These are phyloP conservation scores for Uropetala carovei DNA, from an alignment of 2,888 invertebrate species.

Conservation along the genomic window DNA sequence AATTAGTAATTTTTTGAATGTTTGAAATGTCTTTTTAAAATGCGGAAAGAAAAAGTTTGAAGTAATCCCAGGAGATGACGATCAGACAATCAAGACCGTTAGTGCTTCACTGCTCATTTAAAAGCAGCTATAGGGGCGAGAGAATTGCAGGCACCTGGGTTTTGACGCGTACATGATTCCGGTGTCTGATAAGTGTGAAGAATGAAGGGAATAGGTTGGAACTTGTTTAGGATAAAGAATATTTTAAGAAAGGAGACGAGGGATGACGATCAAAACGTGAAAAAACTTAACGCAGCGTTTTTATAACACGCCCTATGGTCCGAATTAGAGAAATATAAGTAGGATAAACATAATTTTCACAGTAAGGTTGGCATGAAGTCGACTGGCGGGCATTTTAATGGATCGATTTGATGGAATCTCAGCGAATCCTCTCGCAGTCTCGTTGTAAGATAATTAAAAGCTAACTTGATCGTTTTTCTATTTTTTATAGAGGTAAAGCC, in stretches of 20 bases:
- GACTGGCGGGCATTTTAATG: background rate
- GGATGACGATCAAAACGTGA: background rate
- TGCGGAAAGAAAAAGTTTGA: too few species aligned
- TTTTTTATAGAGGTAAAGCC: too few species aligned
- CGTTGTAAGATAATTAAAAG: too few species aligned
- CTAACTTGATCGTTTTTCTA: too few species aligned
- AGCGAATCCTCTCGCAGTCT: too few species aligned
- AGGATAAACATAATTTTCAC: too few species aligned
- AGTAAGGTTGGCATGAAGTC: background rate
- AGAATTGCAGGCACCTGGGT: background rate
- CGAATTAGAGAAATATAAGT: too few species aligned
- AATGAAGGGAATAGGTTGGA: background rate
- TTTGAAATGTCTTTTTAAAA: too few species aligned
- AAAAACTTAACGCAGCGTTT: background rate
- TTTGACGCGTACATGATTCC: conserved; percentile 1
- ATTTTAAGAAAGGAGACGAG: background rate
- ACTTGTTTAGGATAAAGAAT: background rate
- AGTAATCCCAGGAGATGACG: too few species aligned
- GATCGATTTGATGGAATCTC: background rate
- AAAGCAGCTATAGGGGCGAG: background rate
- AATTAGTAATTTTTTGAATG: too few species aligned
- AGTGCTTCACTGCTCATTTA: conserved; percentile 17
- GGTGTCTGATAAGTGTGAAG: background rate
- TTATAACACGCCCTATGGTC: too few species aligned
- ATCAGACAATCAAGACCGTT: background rate